Evolutionary conservation across 2,113 vertebrate species (phyloP), one percentile per base, ranked within the genome.

Genomic region (Saguinus midas): DNA sequence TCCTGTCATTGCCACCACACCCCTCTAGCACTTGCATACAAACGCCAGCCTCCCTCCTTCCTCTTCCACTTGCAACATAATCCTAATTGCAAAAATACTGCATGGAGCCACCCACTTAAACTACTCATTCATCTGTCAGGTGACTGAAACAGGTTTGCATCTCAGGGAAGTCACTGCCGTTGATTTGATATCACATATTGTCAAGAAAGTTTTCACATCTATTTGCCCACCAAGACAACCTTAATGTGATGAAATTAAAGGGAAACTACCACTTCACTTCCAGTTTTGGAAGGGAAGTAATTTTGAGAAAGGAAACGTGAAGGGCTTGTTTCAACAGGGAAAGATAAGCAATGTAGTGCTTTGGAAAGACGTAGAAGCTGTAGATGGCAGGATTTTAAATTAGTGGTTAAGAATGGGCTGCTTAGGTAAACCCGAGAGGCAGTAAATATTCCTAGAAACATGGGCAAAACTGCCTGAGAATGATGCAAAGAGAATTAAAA

Each of bases 211-310:
- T 85, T 94, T 48, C 45, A 37, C 50, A 17, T 93, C 13, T 64
- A 78, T 91, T 55, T 27, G 10, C 55, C 25, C 40, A 37, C 21
- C 73, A 43, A 82, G 95, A 45, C 86, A 79, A 78, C 48, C 29
- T 20, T 66, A 58, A 55, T 50, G 61, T 89, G 73, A 88, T 89
- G 57, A 81, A 76, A 91, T 90, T 91, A 92, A 92, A 90, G 45
- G 50, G n/a, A 58, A 88, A 93, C 91, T 89, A 70, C 68, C 73
- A 82, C 80, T 85, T 91, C 29, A 58, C 43, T 95, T 95, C 50
- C 58, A 70, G 58, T 79, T 95, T 92, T 14, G 18, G 10, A 58
- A 64, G 76, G 29, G 8, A 58, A 81, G 87, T 80, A 61, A 92
- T 96, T 95, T 72, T 83, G 35, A 94, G 64, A 45, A 48, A 48